These are phyloP conservation scores for Eilema sororculum DNA, from an alignment of 2,888 invertebrate genomes.

Conservation along the genomic window DNA sequence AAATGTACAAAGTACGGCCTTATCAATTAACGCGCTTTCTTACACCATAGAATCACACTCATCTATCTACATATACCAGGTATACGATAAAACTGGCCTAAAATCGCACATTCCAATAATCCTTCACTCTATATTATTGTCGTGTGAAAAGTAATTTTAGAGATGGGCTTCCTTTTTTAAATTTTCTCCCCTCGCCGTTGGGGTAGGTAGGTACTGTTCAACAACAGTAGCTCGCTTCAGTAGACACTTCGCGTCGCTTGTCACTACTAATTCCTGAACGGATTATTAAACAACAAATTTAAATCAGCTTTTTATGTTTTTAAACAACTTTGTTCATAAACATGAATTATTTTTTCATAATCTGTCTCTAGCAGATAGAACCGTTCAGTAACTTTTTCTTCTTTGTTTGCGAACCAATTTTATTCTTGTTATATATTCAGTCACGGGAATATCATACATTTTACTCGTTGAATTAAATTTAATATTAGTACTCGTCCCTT, in stretches of 20 bases:
- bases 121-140: background rate
- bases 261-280: conserved; percentile 4
- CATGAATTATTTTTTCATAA: background rate
- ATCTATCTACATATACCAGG: background rate
- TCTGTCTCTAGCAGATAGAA: too few relatives aligned
- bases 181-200: background rate
- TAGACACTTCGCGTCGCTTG: conserved; percentile 4
- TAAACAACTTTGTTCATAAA: background rate
- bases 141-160: background rate
- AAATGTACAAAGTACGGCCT: too few relatives aligned
- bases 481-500: too few relatives aligned
- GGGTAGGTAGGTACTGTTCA: background rate
- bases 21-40: too few relatives aligned
- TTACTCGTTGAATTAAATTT: too few relatives aligned
- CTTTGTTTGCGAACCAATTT: too few relatives aligned
- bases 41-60: background rate
- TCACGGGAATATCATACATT: too few relatives aligned
- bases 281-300: conserved; percentile 2
- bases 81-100: background rate
- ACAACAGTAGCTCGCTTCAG: background rate
- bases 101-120: background rate
- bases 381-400: background rate
- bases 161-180: conserved; percentile 2
- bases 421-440: too few relatives aligned
- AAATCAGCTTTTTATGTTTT: background rate